phyloP scores from a whole-genome alignment of 2,888 invertebrate species.

The Yponomeuta malinellus region DNA sequence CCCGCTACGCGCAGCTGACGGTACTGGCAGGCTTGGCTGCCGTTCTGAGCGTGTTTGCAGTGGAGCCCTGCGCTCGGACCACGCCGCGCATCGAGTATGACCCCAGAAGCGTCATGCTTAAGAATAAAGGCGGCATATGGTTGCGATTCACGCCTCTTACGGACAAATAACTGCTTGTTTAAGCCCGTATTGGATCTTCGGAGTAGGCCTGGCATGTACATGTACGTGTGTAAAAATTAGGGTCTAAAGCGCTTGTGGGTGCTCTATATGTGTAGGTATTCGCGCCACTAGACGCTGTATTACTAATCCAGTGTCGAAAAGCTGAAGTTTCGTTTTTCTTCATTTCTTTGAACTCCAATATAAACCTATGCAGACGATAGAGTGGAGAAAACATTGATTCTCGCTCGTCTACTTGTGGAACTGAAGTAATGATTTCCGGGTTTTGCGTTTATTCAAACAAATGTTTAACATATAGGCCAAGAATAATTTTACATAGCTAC shows the following conservation, averaged over 20 bases:
- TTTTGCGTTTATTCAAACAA: too few relatives aligned
- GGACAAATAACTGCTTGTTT: not conserved
- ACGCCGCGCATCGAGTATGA: conserved; percentile 57
- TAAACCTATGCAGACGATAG: too few relatives aligned
- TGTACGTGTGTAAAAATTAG: too few relatives aligned
- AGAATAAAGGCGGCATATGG: conserved; percentile 67
- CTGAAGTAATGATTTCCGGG: too few relatives aligned
- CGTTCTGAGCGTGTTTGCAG: conserved; percentile 43
- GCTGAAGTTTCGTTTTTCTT: too few relatives aligned
- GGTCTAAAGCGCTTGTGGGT: too few relatives aligned
- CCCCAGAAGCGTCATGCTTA: conserved; percentile 63
- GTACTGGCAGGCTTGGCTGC: conserved; percentile 52
- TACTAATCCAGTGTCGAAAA: not conserved
- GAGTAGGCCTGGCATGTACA: too few relatives aligned
- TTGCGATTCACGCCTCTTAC: conserved; percentile 37
- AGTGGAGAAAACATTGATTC: too few relatives aligned
- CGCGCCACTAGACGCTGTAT: not conserved
- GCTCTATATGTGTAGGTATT: not conserved
- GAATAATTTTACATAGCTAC: too few relatives aligned
- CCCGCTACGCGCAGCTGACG: conserved; percentile 59
- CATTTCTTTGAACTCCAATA: too few relatives aligned
- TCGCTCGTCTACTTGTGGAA: too few relatives aligned
- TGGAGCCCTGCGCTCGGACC: conserved; percentile 58
- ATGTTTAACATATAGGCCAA: too few relatives aligned
- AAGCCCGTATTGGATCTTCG: not conserved